Conservation (phyloP, 1,140 invertebrate genomes). For the Diprion similis region DNA sequence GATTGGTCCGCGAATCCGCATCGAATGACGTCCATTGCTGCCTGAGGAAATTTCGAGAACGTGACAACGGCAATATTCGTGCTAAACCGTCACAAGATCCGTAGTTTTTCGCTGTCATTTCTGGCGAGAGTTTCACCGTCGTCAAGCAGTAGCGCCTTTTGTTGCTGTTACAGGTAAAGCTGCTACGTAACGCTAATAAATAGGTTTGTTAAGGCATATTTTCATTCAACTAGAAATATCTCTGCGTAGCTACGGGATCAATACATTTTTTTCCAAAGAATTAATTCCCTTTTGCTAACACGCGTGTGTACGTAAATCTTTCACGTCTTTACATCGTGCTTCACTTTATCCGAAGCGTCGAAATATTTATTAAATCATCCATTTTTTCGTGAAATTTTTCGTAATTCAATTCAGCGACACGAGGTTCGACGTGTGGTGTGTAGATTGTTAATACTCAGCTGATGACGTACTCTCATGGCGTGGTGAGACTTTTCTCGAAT, state of each 20-base stretch:
- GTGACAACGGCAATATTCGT: background rate
- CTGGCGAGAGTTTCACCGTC: background rate
- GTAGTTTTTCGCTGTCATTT: background rate
- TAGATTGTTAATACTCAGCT: background rate
- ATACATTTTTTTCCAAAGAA: constrained; percentile 1
- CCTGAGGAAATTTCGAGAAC: background rate
- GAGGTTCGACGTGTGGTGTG: background rate
- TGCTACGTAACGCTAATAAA: background rate
- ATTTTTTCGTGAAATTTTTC: background rate
- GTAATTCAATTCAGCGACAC: background rate
- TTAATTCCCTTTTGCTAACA: background rate
- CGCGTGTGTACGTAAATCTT: background rate
- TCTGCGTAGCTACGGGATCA: background rate
- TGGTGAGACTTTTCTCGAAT: background rate
- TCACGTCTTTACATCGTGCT: background rate
- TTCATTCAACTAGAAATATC: background rate
- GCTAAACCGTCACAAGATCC: background rate
- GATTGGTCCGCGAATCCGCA: background rate
- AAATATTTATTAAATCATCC: background rate
- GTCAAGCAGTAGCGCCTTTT: background rate
- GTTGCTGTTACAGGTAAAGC: background rate
- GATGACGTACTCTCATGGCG: background rate
- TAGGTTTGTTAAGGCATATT: background rate
- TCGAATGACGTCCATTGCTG: background rate
- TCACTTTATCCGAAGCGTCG: background rate